Evolutionary conservation across 2,113 vertebrate genomes (phyloP), one percentile per base, ranked within the genome.

Genomic region (Pipa parva): DNA sequence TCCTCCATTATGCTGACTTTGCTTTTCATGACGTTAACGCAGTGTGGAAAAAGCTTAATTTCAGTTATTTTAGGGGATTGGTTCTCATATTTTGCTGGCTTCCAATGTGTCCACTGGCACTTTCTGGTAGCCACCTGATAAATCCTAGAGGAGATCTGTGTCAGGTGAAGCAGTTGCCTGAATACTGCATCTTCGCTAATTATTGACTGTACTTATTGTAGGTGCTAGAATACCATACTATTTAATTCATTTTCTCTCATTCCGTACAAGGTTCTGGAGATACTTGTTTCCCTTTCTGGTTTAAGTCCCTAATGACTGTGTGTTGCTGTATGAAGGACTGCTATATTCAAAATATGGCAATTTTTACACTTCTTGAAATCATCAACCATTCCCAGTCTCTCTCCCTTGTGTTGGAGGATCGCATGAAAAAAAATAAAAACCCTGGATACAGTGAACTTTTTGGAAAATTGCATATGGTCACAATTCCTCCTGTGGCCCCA

Each of bases 331-430:
- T 92, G 22, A 88, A 75, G 0, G 93, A 99, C 82, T 91, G 90
- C 81, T 81, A 84, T 56, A 80, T 97, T 29, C 91, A 94, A 78
- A 94, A 97, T 9, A 84, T 90, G 17, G 92, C 95, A 49, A 89
- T 96, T 74, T 91, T 92, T 63, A 91, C 94, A 0, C 81, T 99
- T n/a, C 83, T 99, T 68, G 97, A 97, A 73, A 79, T 95, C 59
- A 90, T 98, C 70, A 97, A 92, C 81, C 95, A 97, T 48, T 98
- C 97, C 29, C 95, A 97, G 83, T 97, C 97, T 4, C 80, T 99
- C 22, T 92, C 93, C 0, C 84, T 98, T 7, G 94, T 99, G 71
- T 93, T 97, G 26, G 87, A 97, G 77, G 97, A 99, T 84, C 93
- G 95, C 80, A 91, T 90, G 78, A 90, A 84, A 26, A 87, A 95